phyloP scores from a whole-genome alignment of 2,113 vertebrate species.

The Leucosticte australis region DNA sequence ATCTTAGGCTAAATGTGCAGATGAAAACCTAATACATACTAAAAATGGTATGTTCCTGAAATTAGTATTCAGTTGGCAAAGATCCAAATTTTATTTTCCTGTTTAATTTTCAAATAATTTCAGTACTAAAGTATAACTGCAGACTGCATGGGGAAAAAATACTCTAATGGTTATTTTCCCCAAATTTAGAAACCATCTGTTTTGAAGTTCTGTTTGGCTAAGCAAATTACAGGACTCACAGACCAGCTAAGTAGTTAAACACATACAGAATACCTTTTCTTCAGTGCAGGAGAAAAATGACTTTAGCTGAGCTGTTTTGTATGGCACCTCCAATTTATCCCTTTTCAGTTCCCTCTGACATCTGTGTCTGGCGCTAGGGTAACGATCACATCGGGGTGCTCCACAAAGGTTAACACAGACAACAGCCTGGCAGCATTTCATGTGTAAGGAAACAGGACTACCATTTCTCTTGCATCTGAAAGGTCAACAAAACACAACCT shows the following conservation, averaged over 20 bases:
- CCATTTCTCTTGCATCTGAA: background rate
- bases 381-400: background rate
- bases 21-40: background rate
- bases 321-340: background rate
- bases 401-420: constrained; percentile 45
- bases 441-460: background rate
- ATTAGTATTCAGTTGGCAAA: constrained; percentile 20
- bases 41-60: background rate
- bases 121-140: constrained; percentile 32
- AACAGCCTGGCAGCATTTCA: background rate
- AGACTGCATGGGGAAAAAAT: background rate
- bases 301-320: constrained; percentile 1
- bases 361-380: background rate
- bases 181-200: constrained; percentile 64
- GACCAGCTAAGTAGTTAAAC: background rate
- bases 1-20: constrained; percentile 17
- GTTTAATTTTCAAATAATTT: constrained; percentile 52
- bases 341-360: background rate
- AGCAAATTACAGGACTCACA: constrained; percentile 16
- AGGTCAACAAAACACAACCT: constrained; percentile 24
- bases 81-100: constrained; percentile 12
- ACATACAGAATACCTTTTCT: background rate
- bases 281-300: background rate
- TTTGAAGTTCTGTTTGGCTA: constrained; percentile 51
- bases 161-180: constrained; percentile 25